These are phyloP conservation scores for Plagodis pulveraria DNA, from an alignment of 2,888 invertebrate species.

Conservation along the genomic window DNA sequence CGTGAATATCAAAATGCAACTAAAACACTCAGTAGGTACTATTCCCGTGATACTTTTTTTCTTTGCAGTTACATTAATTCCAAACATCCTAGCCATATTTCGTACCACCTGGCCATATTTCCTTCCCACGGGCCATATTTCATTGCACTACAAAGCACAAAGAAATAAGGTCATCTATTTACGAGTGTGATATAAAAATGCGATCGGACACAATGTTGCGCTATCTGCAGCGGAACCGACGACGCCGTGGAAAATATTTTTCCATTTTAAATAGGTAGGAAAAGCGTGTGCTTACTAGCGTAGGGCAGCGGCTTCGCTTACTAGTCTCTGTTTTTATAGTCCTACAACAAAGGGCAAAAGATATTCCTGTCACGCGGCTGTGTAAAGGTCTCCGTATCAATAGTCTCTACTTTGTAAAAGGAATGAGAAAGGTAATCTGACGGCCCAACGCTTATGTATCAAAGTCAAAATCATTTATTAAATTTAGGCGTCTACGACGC, in stretches of 20 bases:
- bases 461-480: no score
- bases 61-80: slow-evolving; percentile 14
- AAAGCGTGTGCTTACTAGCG: slow-evolving; percentile 36
- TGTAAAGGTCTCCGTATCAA: no score
- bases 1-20: no score
- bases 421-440: no score
- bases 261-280: slow-evolving; percentile 79
- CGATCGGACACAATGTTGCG: slow-evolving; percentile 47
- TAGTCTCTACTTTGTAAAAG: no score
- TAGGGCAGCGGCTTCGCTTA: neutral
- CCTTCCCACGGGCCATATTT: slow-evolving; percentile 9
- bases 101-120: slow-evolving; percentile 15
- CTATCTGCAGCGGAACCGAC: slow-evolving; percentile 47
- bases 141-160: slow-evolving; percentile 27
- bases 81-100: neutral
- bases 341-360: no score
- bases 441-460: no score
- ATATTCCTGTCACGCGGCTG: no score
- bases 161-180: slow-evolving; percentile 34
- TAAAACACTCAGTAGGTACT: no score
- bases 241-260: slow-evolving; percentile 76
- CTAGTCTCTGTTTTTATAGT: neutral
- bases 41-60: neutral
- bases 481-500: no score
- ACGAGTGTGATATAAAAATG: slow-evolving; percentile 39